These are phyloP conservation scores for Heteromormyrus szaboi DNA, from an alignment of 2,797 vertebrate genomes.

Conservation along the genomic window DNA sequence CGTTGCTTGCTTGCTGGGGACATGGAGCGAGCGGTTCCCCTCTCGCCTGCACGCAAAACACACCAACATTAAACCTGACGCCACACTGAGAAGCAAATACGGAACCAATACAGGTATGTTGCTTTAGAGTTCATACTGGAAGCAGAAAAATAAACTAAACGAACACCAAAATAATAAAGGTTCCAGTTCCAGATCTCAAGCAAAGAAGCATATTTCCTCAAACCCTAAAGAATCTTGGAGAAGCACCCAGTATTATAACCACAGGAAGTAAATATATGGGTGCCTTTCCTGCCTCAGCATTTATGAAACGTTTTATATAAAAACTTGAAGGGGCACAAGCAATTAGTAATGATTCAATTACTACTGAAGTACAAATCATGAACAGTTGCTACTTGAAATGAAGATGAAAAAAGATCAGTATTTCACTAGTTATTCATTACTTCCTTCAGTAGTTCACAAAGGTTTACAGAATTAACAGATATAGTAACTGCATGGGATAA, in stretches of 20 bases:
- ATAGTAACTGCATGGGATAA: not conserved
- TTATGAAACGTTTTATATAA: not conserved
- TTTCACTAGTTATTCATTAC: not conserved
- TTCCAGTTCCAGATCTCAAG: not conserved
- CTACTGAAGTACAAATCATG: not conserved
- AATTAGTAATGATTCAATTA: not conserved
- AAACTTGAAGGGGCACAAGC: not conserved
- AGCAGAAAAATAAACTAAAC: not conserved
- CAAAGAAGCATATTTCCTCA: not conserved
- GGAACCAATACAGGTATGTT: not conserved
- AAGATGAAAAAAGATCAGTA: not conserved
- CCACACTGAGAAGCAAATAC: not conserved
- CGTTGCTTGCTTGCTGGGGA: conserved; percentile 82
- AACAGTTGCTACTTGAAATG: not conserved
- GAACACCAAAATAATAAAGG: not conserved
- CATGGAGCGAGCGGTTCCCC: conserved; percentile 71
- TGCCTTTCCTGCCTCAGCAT: not conserved
- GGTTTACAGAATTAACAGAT: not conserved
- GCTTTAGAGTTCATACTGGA: not conserved
- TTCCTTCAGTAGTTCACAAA: not conserved
- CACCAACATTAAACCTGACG: conserved; percentile 30
- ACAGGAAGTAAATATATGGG: not conserved
- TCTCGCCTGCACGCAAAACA: conserved; percentile 75
- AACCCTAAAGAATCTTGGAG: not conserved
- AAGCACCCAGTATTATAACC: not conserved